Conservation (phyloP, 2,113 vertebrate genomes). For the Phodopus roborovskii region DNA sequence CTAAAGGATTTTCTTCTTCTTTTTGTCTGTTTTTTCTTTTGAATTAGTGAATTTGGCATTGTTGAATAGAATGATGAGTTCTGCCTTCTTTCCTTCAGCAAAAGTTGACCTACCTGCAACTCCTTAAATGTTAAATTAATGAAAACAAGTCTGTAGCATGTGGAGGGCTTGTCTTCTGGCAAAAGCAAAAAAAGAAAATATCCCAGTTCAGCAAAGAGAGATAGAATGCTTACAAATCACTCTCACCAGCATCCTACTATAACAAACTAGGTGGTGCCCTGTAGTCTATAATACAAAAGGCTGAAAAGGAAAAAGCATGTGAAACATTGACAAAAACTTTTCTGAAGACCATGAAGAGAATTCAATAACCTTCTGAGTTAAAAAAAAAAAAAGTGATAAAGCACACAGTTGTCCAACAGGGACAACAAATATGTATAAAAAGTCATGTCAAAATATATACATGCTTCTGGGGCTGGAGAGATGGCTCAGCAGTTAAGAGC, state of each 20-base stretch:
- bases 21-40: neutral
- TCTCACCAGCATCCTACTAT: neutral
- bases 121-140: slow-evolving; percentile 41
- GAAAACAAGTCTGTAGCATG: slow-evolving; percentile 21
- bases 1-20: slow-evolving; percentile 32
- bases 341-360: neutral
- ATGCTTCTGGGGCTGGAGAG: neutral
- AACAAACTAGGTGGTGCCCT: neutral
- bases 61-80: slow-evolving; percentile 39
- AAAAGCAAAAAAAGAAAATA: slow-evolving; percentile 22
- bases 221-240: slow-evolving; percentile 30
- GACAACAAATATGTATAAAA: slow-evolving; percentile 39
- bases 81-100: slow-evolving; percentile 49
- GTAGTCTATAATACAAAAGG: neutral
- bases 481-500: neutral
- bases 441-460: slow-evolving; percentile 18
- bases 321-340: slow-evolving; percentile 1
- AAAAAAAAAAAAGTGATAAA: slow-evolving; percentile 27
- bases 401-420: slow-evolving; percentile 10
- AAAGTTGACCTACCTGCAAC: neutral
- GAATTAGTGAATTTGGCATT: neutral
- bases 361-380: slow-evolving; percentile 12
- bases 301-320: neutral
- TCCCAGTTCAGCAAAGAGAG: slow-evolving; percentile 10
- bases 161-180: slow-evolving; percentile 34